A percentile compares a stretch with the other conserved stretches of the same genome.
phyloP scores from a whole-genome alignment of 2,888 invertebrate genomes.

The Herminia tarsipennalis region DNA sequence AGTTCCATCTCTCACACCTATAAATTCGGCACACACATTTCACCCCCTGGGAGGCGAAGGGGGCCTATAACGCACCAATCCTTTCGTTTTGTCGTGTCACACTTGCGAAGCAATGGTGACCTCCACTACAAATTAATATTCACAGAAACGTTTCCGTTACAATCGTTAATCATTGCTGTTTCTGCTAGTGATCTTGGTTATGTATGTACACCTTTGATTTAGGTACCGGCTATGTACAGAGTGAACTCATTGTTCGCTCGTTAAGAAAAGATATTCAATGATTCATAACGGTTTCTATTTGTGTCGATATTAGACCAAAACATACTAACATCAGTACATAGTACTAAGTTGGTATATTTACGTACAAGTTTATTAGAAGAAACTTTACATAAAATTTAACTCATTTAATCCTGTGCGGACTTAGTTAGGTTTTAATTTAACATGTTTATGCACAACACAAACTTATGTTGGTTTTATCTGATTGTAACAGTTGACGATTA shows the following conservation, averaged over 20 bases:
- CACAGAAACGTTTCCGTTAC: conserved; percentile 79
- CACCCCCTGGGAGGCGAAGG: conserved; percentile 74
- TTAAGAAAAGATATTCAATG: conserved; percentile 1
- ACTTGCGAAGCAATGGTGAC: conserved; percentile 80
- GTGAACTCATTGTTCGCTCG: background rate
- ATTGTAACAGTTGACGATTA: no score
- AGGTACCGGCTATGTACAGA: conserved; percentile 15
- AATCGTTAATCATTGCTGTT: conserved; percentile 81
- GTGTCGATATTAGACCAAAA: no score
- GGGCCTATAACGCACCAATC: conserved; percentile 79
- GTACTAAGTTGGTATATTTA: no score
- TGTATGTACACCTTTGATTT: conserved; percentile 37
- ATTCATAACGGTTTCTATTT: no score
- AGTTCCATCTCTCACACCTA: conserved; percentile 86
- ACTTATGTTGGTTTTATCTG: no score
- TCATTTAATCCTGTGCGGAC: no score
- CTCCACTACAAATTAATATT: conserved; percentile 85
- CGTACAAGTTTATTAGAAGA: no score
- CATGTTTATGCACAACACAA: no score
- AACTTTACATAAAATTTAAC: no score
- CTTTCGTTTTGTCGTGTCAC: conserved; percentile 83
- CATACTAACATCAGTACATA: no score
- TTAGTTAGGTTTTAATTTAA: no score
- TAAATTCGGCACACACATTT: conserved; percentile 85
- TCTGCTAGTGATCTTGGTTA: conserved; percentile 63